These are phyloP conservation scores for Crocuta crocuta DNA, from an alignment of 2,113 vertebrate species.

Conservation along the genomic window DNA sequence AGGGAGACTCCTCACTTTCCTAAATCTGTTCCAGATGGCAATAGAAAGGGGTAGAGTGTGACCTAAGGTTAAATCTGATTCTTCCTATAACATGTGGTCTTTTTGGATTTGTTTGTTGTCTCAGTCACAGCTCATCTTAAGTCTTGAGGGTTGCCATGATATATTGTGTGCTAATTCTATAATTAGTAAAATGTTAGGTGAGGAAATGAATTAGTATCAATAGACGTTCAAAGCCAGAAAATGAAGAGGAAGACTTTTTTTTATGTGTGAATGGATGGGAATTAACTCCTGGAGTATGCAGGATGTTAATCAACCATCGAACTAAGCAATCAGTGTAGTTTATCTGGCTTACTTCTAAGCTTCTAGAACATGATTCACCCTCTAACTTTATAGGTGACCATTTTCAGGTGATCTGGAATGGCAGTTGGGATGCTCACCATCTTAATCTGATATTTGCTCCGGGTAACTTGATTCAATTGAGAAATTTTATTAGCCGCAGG, in stretches of 20 bases:
- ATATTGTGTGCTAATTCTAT: background rate
- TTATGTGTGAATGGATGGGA: background rate
- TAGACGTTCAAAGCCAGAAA: background rate
- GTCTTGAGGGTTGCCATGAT: background rate
- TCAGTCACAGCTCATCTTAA: background rate
- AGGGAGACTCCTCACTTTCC: background rate
- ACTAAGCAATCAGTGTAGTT: background rate
- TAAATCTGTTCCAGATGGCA: background rate
- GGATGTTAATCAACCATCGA: background rate
- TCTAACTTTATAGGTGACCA: background rate
- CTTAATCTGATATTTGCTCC: background rate
- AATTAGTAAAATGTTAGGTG: background rate
- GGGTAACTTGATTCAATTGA: background rate
- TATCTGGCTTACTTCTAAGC: background rate
- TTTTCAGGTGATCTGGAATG: background rate
- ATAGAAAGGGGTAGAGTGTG: accelerated
- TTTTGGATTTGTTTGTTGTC: background rate
- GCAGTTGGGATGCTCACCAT: background rate
- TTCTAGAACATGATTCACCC: background rate
- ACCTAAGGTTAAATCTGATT: background rate
- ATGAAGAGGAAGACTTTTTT: background rate
- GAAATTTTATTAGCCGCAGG: background rate
- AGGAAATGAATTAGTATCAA: background rate
- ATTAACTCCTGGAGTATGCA: background rate
- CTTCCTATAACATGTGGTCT: background rate